phyloP scores from a whole-genome alignment of 2,888 invertebrate species.

The Dasysyrphus albostriatus region DNA sequence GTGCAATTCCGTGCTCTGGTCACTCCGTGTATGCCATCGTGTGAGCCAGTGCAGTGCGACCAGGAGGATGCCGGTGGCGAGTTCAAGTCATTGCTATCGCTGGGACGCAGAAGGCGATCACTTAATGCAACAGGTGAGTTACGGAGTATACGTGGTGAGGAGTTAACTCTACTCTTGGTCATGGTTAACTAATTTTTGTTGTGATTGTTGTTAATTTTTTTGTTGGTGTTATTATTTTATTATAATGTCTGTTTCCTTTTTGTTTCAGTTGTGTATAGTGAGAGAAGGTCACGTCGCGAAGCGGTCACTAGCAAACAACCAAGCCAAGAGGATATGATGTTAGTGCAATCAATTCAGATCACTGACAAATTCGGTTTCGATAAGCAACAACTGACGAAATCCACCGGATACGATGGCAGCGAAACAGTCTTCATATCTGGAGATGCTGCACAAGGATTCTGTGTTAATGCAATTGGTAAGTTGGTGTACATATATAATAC shows the following conservation, averaged over 20 bases:
- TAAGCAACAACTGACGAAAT: conserved; percentile 86
- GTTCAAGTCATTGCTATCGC: conserved; percentile 92
- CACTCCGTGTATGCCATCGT: conserved; percentile 96
- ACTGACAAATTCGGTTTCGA: conserved; percentile 96
- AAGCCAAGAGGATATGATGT: conserved; percentile 91
- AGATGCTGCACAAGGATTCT: conserved; percentile 85
- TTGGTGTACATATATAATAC: conserved; percentile 9
- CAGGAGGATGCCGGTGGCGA: conserved; percentile 93
- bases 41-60: conserved; percentile 96
- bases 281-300: conserved; percentile 79
- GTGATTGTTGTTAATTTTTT: conserved; percentile 38
- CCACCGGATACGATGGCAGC: conserved; percentile 84
- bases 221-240: not conserved
- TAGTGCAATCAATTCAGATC: conserved; percentile 96
- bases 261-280: conserved; percentile 65
- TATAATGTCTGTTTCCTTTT: conserved; percentile 18
- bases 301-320: conserved; percentile 77
- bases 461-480: conserved; percentile 84
- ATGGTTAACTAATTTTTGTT: conserved; percentile 61
- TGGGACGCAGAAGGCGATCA: conserved; percentile 91
- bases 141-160: conserved; percentile 29
- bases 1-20: conserved; percentile 98
- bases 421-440: conserved; percentile 89
- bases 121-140: conserved; percentile 84
- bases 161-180: conserved; percentile 48